These are phyloP conservation scores for Gorsachius magnificus DNA, from an alignment of 2,797 vertebrate genomes.

Conservation along the genomic window DNA sequence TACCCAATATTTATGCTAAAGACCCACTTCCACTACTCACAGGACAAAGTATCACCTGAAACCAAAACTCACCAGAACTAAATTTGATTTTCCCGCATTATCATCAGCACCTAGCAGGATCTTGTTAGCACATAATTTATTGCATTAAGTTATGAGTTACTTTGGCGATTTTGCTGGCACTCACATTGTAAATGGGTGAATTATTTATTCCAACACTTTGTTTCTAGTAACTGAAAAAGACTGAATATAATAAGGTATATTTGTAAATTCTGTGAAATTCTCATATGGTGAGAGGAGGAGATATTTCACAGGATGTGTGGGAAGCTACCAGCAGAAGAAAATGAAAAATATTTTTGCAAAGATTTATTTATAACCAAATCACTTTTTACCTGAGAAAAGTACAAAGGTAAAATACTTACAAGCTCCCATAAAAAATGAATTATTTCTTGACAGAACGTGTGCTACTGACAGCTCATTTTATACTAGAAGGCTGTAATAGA, in stretches of 20 bases:
- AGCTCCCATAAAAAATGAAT: conserved; percentile 2
- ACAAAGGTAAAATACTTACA: conserved; percentile 3
- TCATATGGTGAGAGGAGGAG: neutral
- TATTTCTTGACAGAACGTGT: conserved; percentile 25
- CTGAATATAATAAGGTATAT: neutral
- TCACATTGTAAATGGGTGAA: neutral
- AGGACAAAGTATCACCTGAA: neutral
- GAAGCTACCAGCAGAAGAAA: conserved; percentile 38
- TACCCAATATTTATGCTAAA: neutral
- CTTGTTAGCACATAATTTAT: neutral
- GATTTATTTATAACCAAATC: conserved; percentile 53
- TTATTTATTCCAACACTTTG: conserved; percentile 26
- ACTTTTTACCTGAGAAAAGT: conserved; percentile 8
- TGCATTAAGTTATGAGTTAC: neutral
- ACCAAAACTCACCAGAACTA: neutral
- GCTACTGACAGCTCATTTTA: neutral
- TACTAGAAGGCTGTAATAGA: neutral
- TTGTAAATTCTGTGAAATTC: conserved; percentile 40
- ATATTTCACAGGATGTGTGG: neutral
- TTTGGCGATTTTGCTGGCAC: neutral
- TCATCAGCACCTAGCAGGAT: neutral
- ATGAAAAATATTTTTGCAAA: conserved; percentile 28
- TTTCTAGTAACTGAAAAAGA: neutral
- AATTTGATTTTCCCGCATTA: neutral
- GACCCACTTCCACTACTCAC: neutral